Conservation (phyloP, 1,140 invertebrate genomes). For the Drosophila orosa region DNA sequence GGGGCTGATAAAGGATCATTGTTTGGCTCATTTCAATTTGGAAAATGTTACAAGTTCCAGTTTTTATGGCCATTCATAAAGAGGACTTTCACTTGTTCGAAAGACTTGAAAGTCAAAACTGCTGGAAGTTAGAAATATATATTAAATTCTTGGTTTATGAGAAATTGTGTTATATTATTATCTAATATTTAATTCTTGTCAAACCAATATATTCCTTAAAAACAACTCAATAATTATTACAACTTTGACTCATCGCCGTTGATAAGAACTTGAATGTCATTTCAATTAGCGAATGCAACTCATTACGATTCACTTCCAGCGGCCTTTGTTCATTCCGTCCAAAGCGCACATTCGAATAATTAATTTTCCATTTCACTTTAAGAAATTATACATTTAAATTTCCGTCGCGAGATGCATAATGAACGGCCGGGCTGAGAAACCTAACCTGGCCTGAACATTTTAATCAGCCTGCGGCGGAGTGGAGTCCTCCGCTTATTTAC, state of each 20-base stretch:
- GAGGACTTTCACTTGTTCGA: neutral
- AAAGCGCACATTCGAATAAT: slow-evolving; percentile 52
- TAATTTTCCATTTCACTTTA: slow-evolving; percentile 65
- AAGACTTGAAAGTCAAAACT: neutral
- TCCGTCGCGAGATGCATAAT: slow-evolving; percentile 55
- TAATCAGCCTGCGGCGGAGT: slow-evolving; percentile 55
- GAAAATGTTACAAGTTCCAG: slow-evolving; percentile 16
- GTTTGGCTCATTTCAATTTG: slow-evolving; percentile 17
- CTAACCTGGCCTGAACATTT: slow-evolving; percentile 62
- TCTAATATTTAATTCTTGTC: no score
- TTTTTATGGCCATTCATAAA: neutral
- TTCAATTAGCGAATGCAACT: slow-evolving; percentile 56
- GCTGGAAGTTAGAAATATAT: neutral
- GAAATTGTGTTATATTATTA: no score
- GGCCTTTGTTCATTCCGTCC: slow-evolving; percentile 39
- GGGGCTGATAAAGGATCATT: slow-evolving; percentile 5
- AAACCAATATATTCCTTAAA: neutral
- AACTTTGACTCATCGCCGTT: neutral
- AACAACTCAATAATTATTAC: neutral
- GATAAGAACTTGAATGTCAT: slow-evolving; percentile 33
- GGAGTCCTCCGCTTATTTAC: slow-evolving; percentile 66
- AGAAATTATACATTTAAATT: slow-evolving; percentile 71
- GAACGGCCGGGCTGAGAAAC: slow-evolving; percentile 68
- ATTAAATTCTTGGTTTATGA: no score
- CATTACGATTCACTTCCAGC: slow-evolving; percentile 56